A percentile compares a stretch with the other conserved stretches of the same genome.
phyloP scores from a whole-genome alignment of 2,113 vertebrate genomes.

The Ophthalmolycus amberensis region DNA sequence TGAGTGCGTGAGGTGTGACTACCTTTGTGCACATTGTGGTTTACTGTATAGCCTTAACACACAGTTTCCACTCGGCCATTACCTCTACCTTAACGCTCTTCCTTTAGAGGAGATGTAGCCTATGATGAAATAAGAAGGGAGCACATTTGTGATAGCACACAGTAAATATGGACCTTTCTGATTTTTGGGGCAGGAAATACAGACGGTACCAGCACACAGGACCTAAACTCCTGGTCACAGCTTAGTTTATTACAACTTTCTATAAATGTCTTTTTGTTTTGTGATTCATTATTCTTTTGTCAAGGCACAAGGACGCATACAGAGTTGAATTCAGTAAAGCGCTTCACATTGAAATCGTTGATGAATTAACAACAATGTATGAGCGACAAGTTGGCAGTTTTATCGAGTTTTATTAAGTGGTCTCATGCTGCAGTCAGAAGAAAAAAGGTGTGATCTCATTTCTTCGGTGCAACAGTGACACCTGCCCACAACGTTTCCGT shows the following conservation, averaged over 20 bases:
- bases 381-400: not conserved
- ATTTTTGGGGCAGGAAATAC: not conserved
- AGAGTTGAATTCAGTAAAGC: not conserved
- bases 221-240: not conserved
- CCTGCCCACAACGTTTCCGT: constrained; percentile 53
- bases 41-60: not conserved
- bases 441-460: constrained; percentile 1
- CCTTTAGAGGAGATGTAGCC: not conserved
- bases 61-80: not conserved
- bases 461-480: not conserved
- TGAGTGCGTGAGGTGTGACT: not conserved
- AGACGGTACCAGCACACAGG: not conserved
- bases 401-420: not conserved
- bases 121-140: not conserved
- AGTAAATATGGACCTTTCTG: not conserved
- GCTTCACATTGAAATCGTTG: not conserved
- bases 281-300: not conserved
- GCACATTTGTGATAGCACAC: not conserved
- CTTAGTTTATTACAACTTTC: not conserved
- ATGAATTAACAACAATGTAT: not conserved
- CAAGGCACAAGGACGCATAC: not conserved
- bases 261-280: not conserved
- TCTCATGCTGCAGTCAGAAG: not conserved
- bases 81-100: not conserved
- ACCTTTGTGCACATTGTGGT: not conserved